Evolutionary conservation across 2,888 invertebrate species (phyloP).

Genomic region (Xestoiulus laeticollis): DNA sequence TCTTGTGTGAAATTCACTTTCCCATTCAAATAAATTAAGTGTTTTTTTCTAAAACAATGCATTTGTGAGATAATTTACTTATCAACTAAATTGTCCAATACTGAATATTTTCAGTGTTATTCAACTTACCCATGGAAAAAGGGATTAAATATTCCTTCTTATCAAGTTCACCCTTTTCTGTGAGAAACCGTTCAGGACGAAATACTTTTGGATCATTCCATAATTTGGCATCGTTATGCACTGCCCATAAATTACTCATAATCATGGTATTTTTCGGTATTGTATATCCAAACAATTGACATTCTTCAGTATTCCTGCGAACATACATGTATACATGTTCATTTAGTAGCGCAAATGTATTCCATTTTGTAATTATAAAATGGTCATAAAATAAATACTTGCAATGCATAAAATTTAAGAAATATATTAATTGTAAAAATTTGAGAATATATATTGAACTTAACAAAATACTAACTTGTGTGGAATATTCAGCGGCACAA

Average conservation of each 20-base stretch:
- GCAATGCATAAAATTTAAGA: too few relatives aligned
- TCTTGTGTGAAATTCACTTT: too few relatives aligned
- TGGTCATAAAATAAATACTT: too few relatives aligned
- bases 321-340: too few relatives aligned
- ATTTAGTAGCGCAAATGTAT: too few relatives aligned
- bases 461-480: neutral
- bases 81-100: too few relatives aligned
- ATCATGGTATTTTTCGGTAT: constrained; percentile 49
- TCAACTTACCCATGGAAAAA: constrained; percentile 53
- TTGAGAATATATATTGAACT: neutral
- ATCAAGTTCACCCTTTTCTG: constrained; percentile 52
- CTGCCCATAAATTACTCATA: constrained; percentile 45
- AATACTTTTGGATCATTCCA: constrained; percentile 54
- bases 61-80: too few relatives aligned
- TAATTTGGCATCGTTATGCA: constrained; percentile 47
- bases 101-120: too few relatives aligned
- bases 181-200: constrained; percentile 54
- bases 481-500: neutral
- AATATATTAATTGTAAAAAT: neutral
- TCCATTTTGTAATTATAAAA: too few relatives aligned
- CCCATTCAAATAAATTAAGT: too few relatives aligned
- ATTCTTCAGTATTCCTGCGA: neutral
- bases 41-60: too few relatives aligned
- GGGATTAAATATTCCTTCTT: constrained; percentile 54
- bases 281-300: constrained; percentile 45